These are phyloP conservation scores for Ceratothoa steindachneri DNA, from an alignment of 2,888 invertebrate genomes.

Conservation along the genomic window DNA sequence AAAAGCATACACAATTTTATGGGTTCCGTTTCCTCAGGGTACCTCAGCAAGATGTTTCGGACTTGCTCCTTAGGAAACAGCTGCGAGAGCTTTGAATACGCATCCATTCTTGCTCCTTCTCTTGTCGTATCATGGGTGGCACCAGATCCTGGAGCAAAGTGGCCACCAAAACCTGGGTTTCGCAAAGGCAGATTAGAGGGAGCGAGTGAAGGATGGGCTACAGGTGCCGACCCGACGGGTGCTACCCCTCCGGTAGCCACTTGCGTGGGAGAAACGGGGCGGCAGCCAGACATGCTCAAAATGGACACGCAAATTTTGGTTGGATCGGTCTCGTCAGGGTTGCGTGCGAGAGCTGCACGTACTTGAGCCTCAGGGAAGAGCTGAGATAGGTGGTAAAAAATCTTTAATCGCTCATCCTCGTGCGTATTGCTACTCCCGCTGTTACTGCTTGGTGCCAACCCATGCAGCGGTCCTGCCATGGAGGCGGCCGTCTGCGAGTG, in stretches of 20 bases:
- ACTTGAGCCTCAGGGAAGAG: constrained; percentile 89
- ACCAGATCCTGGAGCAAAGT: neutral
- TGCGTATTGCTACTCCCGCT: constrained; percentile 25
- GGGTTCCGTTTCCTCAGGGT: constrained; percentile 83
- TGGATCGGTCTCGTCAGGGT: constrained; percentile 84
- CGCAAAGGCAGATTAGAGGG: neutral
- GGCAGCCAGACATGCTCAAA: constrained; percentile 52
- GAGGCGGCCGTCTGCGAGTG: neutral
- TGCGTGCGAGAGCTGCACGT: constrained; percentile 76
- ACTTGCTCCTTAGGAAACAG: constrained; percentile 89
- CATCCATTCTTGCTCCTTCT: constrained; percentile 67
- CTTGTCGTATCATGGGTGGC: constrained; percentile 15
- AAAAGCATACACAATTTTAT: constrained; percentile 70
- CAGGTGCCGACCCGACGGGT: neutral
- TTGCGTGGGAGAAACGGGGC: neutral
- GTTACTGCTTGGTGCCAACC: constrained; percentile 7
- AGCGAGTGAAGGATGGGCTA: neutral
- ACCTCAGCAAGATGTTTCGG: constrained; percentile 74
- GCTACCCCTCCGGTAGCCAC: neutral
- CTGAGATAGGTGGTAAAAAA: constrained; percentile 83
- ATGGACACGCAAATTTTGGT: constrained; percentile 84
- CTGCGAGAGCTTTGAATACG: constrained; percentile 81
- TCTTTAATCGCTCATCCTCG: constrained; percentile 67
- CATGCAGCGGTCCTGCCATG: neutral
- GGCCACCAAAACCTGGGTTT: neutral